These are phyloP conservation scores for Mesembrinibis cayennensis DNA, from an alignment of 2,113 vertebrate species.

Conservation along the genomic window DNA sequence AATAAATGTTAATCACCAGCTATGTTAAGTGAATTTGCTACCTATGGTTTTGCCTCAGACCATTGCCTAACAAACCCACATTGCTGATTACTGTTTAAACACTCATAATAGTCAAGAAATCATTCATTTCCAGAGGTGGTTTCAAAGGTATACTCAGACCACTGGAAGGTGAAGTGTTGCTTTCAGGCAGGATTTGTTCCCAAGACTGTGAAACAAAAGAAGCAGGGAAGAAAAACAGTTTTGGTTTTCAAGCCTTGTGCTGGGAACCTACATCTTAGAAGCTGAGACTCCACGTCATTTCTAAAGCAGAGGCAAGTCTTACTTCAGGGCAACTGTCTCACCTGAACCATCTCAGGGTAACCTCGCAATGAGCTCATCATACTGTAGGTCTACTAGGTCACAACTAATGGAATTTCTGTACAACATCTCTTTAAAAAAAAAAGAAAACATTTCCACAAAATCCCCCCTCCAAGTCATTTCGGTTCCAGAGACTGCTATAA, in stretches of 20 bases:
- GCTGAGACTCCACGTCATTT: fast-evolving
- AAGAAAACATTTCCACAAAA: background rate
- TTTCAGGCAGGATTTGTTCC: background rate
- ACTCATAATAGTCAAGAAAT: background rate
- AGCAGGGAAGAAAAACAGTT: background rate
- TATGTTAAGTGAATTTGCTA: background rate
- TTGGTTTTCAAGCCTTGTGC: background rate
- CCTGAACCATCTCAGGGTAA: background rate
- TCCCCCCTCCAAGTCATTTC: background rate
- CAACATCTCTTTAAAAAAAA: background rate
- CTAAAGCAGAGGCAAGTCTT: background rate
- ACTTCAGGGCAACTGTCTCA: background rate
- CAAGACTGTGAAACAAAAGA: background rate
- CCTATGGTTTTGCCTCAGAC: background rate
- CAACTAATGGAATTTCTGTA: background rate
- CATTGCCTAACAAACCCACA: background rate
- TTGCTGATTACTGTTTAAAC: background rate
- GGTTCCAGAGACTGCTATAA: background rate
- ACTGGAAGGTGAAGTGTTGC: background rate
- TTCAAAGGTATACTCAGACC: background rate
- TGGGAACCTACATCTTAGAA: background rate
- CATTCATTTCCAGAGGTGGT: background rate
- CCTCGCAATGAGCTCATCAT: background rate
- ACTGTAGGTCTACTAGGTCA: background rate
- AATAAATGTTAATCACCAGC: background rate